Conservation (phyloP, 2,797 vertebrate species). For the Sciaenops ocellatus region DNA sequence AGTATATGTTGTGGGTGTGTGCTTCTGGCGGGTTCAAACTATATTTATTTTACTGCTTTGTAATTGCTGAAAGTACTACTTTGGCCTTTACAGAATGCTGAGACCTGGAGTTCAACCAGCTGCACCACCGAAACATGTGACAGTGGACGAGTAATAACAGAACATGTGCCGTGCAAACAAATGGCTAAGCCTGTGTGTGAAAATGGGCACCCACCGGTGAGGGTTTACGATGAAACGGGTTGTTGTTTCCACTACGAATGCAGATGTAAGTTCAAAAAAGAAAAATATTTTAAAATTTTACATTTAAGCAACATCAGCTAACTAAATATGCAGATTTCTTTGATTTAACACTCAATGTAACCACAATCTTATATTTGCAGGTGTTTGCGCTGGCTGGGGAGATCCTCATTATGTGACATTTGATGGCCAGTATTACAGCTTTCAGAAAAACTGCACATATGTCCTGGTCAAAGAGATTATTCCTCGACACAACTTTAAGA, state of each 20-base stretch:
- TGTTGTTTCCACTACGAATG: constrained; percentile 92
- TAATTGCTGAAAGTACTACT: not conserved
- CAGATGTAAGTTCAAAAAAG: constrained; percentile 86
- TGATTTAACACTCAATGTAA: not conserved
- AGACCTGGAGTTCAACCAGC: constrained; percentile 81
- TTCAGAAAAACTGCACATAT: constrained; percentile 94
- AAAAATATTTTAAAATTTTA: not conserved
- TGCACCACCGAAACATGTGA: constrained; percentile 86
- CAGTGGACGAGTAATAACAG: constrained; percentile 68
- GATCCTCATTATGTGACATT: constrained; percentile 93
- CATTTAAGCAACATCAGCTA: constrained; percentile 7
- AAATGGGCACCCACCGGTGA: constrained; percentile 80
- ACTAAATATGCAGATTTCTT: not conserved
- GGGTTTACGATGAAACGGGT: constrained; percentile 78
- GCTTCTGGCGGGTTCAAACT: not conserved
- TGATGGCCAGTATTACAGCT: constrained; percentile 92
- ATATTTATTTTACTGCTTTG: not conserved
- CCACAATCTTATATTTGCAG: constrained; percentile 74
- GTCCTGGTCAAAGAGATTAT: constrained; percentile 90
- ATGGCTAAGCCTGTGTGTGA: constrained; percentile 78
- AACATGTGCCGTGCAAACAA: constrained; percentile 65
- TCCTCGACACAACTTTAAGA: constrained; percentile 80
- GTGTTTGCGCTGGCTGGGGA: constrained; percentile 92
- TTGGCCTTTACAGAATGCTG: constrained; percentile 77
- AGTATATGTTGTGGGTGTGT: not conserved